Percentiles rank a stretch among this genome's conserved stretches.
phyloP scores from a whole-genome alignment of 1,140 invertebrate species.

The Calosoma granatense region DNA sequence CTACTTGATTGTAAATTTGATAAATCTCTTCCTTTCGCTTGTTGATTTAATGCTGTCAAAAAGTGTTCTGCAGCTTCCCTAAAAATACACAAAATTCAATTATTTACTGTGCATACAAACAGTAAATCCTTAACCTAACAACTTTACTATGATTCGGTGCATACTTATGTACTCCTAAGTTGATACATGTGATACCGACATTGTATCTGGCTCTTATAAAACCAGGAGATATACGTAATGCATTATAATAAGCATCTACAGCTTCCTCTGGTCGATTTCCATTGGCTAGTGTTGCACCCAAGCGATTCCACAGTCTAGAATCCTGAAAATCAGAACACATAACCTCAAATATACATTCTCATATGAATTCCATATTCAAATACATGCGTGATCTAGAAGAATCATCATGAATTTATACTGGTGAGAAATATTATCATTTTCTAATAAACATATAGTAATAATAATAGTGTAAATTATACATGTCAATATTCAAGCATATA shows the following conservation, averaged over 20 bases:
- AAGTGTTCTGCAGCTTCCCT: slow-evolving; percentile 94
- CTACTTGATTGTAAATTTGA: slow-evolving; percentile 39
- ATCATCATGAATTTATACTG: too few relatives aligned
- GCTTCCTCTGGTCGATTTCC: slow-evolving; percentile 90
- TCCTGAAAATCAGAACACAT: slow-evolving; percentile 47
- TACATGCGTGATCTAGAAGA: too few relatives aligned
- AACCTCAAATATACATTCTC: neutral
- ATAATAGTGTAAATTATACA: neutral
- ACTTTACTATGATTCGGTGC: slow-evolving; percentile 13
- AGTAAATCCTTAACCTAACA: neutral
- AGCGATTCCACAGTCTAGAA: slow-evolving; percentile 91
- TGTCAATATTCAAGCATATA: neutral
- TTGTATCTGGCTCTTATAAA: slow-evolving; percentile 96
- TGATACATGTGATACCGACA: slow-evolving; percentile 95
- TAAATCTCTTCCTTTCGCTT: slow-evolving; percentile 62
- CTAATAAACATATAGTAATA: too few relatives aligned
- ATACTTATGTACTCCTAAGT: slow-evolving; percentile 85
- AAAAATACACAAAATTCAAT: slow-evolving; percentile 25
- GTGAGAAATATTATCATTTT: too few relatives aligned
- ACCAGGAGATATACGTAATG: slow-evolving; percentile 84
- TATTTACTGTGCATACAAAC: neutral
- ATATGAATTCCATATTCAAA: neutral
- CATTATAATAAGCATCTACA: slow-evolving; percentile 88
- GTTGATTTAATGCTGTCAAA: slow-evolving; percentile 84
- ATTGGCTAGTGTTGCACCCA: slow-evolving; percentile 95